Conservation (phyloP, 2,797 vertebrate species). For the Petrocephalus sullivani region DNA sequence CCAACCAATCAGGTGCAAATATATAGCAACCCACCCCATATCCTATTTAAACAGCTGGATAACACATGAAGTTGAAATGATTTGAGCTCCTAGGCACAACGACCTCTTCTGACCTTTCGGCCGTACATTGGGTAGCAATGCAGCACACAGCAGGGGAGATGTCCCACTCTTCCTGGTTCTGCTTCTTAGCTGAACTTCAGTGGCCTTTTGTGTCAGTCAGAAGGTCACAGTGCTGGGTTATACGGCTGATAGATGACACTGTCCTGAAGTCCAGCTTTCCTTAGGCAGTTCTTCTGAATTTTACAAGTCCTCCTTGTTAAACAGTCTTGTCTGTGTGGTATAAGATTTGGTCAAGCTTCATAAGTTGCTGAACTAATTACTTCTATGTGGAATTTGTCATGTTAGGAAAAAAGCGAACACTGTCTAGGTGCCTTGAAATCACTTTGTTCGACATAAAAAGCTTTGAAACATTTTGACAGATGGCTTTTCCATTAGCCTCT, state of each 20-base stretch:
- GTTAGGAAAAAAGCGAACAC: background rate
- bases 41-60: conserved; percentile 2
- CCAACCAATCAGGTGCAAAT: background rate
- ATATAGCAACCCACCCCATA: background rate
- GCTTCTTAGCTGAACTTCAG: conserved; percentile 33
- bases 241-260: background rate
- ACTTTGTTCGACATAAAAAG: background rate
- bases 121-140: background rate
- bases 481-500: background rate
- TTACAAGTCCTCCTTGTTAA: background rate
- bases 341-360: background rate
- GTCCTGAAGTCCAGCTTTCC: background rate
- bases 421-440: background rate
- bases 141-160: background rate
- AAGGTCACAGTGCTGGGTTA: conserved; percentile 1
- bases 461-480: background rate
- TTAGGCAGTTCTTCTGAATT: background rate
- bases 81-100: background rate
- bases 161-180: background rate
- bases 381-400: background rate
- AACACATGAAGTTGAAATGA: background rate
- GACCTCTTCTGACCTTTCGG: background rate
- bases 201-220: conserved; percentile 43
- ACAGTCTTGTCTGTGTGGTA: background rate
- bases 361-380: background rate